Percentiles rank a stretch among this genome's conserved stretches.
phyloP scores from a whole-genome alignment of 1,140 invertebrate species.

The Polypedilum vanderplanki region DNA sequence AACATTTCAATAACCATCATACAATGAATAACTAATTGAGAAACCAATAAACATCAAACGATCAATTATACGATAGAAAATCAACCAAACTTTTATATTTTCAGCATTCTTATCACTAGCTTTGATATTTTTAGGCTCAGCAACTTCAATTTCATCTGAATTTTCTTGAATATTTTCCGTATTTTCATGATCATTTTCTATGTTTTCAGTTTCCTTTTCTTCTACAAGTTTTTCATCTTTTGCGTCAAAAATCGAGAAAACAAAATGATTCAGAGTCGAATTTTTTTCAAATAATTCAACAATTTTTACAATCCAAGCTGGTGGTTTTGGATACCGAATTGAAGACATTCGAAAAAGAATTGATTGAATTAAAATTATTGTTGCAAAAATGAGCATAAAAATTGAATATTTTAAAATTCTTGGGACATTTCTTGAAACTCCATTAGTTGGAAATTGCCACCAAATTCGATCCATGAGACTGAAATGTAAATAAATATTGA shows the following conservation, averaged over 20 bases:
- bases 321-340: neutral
- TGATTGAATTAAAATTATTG: neutral
- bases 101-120: too few species aligned
- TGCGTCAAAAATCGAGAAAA: neutral
- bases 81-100: too few species aligned
- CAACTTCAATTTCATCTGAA: too few species aligned
- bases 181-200: too few species aligned
- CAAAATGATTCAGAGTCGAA: neutral
- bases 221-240: too few species aligned
- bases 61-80: too few species aligned
- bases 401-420: neutral
- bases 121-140: too few species aligned
- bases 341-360: neutral
- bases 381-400: neutral
- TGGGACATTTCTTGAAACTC: neutral
- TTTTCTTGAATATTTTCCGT: too few species aligned
- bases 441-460: slow-evolving; percentile 10
- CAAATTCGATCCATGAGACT: slow-evolving; percentile 1
- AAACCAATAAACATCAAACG: too few species aligned
- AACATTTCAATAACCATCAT: too few species aligned
- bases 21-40: too few species aligned
- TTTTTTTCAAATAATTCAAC: neutral
- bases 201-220: too few species aligned
- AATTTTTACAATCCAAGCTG: neutral
- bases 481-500: slow-evolving; percentile 8